Base-by-base conservation (phyloP, 2,113 vertebrate species). In the Regulus satrapa region DNA sequence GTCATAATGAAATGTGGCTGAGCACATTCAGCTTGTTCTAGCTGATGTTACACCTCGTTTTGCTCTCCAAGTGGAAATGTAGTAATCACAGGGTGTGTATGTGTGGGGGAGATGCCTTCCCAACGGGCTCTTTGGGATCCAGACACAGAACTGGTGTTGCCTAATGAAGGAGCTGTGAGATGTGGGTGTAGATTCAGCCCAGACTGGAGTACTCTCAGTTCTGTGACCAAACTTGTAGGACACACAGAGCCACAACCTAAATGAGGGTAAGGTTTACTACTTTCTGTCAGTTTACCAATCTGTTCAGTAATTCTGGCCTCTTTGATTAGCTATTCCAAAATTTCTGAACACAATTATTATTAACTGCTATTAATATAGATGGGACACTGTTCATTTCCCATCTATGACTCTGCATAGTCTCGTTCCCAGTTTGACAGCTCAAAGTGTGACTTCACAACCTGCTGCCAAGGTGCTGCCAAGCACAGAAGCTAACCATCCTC, bases 51-150 rank as follows among this genome's bases (percentile, higher is more conserved):
- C 56, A 64, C 76, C 59, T 67, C 91, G 20, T 77, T 75, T 36
- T 72, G 69, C 80, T 87, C 56, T 94, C 91, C 86, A 46, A 81
- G 92, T 78, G 80, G 94, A 94, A 91, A 92, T 92, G 76, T 2
- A 55, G 56, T 95, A 91, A 94, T 92, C 80, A 71, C 43, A 85
- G 89, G 86, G 91, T 78, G 92, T 86, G 89, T 87, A 54, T 9
- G 56, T 52, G 76, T 40, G 55, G 14, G 52, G 71, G 36, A 89
- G 41, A 86, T n/a, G 83, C 55, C 66, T 87, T 87, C 69, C 66
- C 83, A 72, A 52, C 0, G 1, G 86, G 59, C 40, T 19, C 43
- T 67, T 76, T 56, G 78, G 62, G 88, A 95, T 76, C 38, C 82
- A 93, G 74, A 38, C 84, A 62, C 3, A 9, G 74, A 83, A 59